phyloP scores from a whole-genome alignment of 2,797 vertebrate genomes.

The Amblyraja radiata region DNA sequence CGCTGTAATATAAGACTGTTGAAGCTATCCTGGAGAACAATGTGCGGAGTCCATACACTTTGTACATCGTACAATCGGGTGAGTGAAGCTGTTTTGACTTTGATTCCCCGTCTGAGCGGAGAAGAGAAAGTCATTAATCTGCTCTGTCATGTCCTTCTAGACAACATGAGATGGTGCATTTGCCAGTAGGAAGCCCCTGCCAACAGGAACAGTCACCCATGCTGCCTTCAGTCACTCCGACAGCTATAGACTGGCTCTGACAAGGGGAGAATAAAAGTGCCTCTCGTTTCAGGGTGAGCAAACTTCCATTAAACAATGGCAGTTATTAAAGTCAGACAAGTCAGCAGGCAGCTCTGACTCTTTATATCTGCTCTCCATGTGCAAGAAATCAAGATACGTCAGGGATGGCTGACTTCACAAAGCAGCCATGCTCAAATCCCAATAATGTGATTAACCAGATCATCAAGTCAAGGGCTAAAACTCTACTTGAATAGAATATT shows the following conservation, averaged over 20 bases:
- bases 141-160: neutral
- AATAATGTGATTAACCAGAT: neutral
- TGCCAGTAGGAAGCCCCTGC: neutral
- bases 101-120: neutral
- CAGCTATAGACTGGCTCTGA: slow-evolving; percentile 17
- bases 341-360: neutral
- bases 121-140: neutral
- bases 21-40: neutral
- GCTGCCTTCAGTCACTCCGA: slow-evolving; percentile 1
- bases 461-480: neutral
- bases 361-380: too few species aligned
- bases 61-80: neutral
- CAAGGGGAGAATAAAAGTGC: neutral
- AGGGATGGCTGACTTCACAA: neutral
- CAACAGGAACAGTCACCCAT: slow-evolving; percentile 2
- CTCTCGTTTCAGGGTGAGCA: neutral
- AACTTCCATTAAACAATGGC: slow-evolving; percentile 16
- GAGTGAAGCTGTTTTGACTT: neutral
- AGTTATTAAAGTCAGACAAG: neutral
- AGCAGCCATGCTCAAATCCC: neutral
- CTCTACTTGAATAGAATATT: neutral
- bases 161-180: neutral
- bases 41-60: too few species aligned
- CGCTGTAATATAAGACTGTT: too few species aligned
- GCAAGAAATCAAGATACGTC: neutral